phyloP scores from a whole-genome alignment of 2,888 invertebrate genomes.

The Catocala sponsa region DNA sequence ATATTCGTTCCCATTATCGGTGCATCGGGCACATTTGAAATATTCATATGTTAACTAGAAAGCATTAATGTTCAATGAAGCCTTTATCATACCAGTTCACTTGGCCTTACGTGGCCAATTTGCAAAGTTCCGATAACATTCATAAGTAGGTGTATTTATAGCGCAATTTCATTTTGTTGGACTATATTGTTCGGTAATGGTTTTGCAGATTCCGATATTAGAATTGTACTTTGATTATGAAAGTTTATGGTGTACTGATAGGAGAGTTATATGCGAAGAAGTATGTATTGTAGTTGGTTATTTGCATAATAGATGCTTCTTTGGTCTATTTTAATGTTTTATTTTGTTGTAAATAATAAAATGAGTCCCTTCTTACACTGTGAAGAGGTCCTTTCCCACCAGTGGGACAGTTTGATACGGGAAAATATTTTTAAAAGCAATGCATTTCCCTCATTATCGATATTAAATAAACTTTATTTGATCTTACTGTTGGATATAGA shows the following conservation, averaged over 20 bases:
- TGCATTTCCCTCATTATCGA: no score
- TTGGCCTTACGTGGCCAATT: constrained; percentile 48
- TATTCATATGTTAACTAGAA: constrained; percentile 83
- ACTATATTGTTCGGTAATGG: constrained; percentile 13
- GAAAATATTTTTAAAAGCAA: no score
- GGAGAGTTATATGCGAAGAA: neutral
- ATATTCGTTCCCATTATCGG: constrained; percentile 80
- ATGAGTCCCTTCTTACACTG: no score
- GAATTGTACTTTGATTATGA: constrained; percentile 5
- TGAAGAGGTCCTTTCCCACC: no score
- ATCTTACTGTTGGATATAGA: no score
- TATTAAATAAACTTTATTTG: no score
- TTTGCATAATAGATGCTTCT: no score
- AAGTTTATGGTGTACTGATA: neutral
- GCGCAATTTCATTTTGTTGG: constrained; percentile 34
- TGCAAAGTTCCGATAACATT: constrained; percentile 51
- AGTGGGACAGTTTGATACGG: no score
- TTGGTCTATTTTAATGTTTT: no score
- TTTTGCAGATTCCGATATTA: constrained; percentile 5
- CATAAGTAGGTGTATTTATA: constrained; percentile 29
- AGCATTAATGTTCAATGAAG: constrained; percentile 81
- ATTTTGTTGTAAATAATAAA: no score
- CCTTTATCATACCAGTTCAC: constrained; percentile 67
- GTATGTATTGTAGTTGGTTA: neutral
- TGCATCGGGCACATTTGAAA: constrained; percentile 83